Evolutionary conservation across 2,797 vertebrate species (phyloP).

Genomic region (Gallinago solitaria): DNA sequence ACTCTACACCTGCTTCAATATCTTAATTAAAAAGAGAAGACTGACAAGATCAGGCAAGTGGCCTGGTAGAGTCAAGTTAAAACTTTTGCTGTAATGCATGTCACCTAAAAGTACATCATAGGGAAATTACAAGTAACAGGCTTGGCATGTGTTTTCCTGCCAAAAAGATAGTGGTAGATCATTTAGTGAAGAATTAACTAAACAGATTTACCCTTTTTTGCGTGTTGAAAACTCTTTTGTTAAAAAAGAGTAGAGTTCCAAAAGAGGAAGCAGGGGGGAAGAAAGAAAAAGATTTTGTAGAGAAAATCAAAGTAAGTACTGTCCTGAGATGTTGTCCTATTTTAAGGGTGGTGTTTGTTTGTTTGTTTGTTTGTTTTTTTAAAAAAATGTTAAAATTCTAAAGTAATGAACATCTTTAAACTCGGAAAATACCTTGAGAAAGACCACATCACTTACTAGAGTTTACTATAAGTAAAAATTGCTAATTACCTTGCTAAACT

Average conservation of each 20-base stretch:
- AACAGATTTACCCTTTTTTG: not conserved
- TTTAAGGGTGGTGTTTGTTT: not conserved
- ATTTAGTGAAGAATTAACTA: constrained; percentile 32
- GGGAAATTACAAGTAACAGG: not conserved
- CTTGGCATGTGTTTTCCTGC: not conserved
- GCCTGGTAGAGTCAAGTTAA: not conserved
- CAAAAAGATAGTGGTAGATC: not conserved
- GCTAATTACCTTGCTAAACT: not conserved
- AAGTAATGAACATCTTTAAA: not conserved
- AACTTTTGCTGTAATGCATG: not conserved
- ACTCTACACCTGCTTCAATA: not conserved
- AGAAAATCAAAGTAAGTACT: not conserved
- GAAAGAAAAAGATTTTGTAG: not conserved
- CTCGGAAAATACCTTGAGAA: not conserved
- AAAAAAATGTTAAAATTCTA: not conserved
- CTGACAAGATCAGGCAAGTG: not conserved
- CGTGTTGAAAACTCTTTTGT: not conserved
- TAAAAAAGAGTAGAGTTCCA: not conserved
- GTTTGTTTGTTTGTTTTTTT: not conserved
- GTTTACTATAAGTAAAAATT: not conserved
- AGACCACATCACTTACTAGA: not conserved
- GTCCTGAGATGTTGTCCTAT: rapidly evolving
- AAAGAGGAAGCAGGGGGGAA: not conserved
- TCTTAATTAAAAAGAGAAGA: not conserved
- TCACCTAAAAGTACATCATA: not conserved